These are phyloP conservation scores for Temnothorax unifasciatus DNA, from an alignment of 2,888 invertebrate species.

Conservation along the genomic window DNA sequence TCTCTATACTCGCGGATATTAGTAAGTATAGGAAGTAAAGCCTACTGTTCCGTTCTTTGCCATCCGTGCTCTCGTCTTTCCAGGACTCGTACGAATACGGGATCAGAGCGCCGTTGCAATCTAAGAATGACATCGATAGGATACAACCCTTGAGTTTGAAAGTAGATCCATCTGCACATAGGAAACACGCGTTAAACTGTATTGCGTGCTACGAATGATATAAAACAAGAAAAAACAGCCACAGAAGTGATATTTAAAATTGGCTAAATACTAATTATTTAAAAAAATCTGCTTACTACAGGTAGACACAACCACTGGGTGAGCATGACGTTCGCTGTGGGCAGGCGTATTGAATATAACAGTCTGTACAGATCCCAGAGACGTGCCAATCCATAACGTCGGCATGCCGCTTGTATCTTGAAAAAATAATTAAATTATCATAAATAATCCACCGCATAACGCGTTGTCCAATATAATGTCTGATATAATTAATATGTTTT, in stretches of 20 bases:
- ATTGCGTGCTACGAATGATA: neutral
- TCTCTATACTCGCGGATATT: neutral
- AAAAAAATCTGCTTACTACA: slow-evolving; percentile 89
- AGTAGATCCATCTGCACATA: slow-evolving; percentile 94
- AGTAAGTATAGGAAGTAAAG: slow-evolving; percentile 18
- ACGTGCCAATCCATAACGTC: slow-evolving; percentile 99
- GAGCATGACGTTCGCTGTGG: slow-evolving; percentile 93
- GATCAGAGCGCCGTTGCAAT: slow-evolving; percentile 97
- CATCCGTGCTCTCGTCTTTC: slow-evolving; percentile 94
- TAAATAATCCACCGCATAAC: neutral
- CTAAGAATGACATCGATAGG: slow-evolving; percentile 97
- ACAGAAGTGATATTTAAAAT: neutral
- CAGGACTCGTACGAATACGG: slow-evolving; percentile 96
- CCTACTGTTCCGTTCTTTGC: slow-evolving; percentile 84
- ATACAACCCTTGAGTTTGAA: slow-evolving; percentile 98
- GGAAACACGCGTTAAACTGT: slow-evolving; percentile 20
- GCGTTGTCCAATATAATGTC: neutral
- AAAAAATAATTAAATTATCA: slow-evolving; percentile 8
- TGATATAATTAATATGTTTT: neutral
- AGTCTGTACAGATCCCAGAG: slow-evolving; percentile 97
- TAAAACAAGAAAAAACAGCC: slow-evolving; percentile 6
- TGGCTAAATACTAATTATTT: neutral
- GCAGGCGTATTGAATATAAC: slow-evolving; percentile 94
- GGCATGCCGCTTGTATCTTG: slow-evolving; percentile 95
- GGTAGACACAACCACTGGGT: slow-evolving; percentile 95